Evolutionary conservation across 2,113 vertebrate genomes (phyloP), one percentile per base, ranked within the genome.

Genomic region (Stigmatopora argus): DNA sequence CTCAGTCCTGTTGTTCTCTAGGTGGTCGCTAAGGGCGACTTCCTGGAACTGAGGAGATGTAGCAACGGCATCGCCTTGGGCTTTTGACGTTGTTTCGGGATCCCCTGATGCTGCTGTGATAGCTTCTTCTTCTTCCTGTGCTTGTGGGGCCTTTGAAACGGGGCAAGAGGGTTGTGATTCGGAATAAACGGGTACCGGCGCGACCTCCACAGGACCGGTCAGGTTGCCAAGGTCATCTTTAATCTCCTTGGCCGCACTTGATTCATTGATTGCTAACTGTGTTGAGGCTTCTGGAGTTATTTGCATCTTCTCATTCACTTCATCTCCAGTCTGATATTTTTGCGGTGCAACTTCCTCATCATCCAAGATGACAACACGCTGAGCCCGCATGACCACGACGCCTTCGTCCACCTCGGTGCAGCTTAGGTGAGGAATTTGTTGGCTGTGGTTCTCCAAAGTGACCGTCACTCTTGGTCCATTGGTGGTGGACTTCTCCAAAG

Each of bases 331-430:
- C 35, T 62, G 47, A 60, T 63, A 61, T 34, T 74, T 77, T 31
- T 69, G 60, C 0, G 66, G 5, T 2, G 21, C 70, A 11, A 75
- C 38, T 64, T 85, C 86, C 9, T 90, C 87, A 55, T 90, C 89
- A 7, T 91, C 90, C 17, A 75, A 86, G 75, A 91, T 79, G 55
- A 90, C 86, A 57, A 91, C 87, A 46, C 87, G 65, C 65, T 91
- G 88, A 15, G 90, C 90, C 64, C 88, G 77, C 35, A 90, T 92
- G 56, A 92, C 70, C 41, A 85, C 18, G 52, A 71, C 80, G 14
- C 80, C 86, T 31, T 84, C 84, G 11, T 86, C 86, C n/a, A 83
- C 84, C 21, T 83, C 49, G 23, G 19, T 23, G n/a, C 18, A 12
- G 38, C 38, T 61, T 14, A 45, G 41, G 14, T 12, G 41, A 15